Evolutionary conservation across 2,797 vertebrate genomes (phyloP).

Genomic region (Takifugu rubripes): DNA sequence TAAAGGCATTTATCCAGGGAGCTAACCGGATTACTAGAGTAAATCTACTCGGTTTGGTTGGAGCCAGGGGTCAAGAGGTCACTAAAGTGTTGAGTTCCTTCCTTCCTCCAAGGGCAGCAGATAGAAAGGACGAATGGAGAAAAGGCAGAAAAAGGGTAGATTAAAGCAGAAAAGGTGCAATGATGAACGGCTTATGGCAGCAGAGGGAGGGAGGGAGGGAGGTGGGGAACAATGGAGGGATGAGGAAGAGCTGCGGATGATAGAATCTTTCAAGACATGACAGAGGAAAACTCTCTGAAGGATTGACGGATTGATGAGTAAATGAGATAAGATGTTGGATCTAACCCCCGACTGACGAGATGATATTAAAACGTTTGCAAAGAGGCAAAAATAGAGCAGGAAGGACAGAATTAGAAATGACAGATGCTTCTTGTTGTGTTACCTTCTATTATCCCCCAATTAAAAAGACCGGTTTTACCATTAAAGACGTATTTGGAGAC

Average conservation of each 20-base stretch:
- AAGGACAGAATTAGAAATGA: slow-evolving; percentile 40
- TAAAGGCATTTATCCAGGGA: no score
- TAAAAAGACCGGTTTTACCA: slow-evolving; percentile 33
- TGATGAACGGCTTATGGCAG: slow-evolving; percentile 7
- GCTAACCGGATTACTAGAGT: no score
- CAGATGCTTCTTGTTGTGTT: slow-evolving; percentile 47
- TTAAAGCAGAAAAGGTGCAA: slow-evolving; percentile 6
- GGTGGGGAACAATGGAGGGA: slow-evolving; percentile 3
- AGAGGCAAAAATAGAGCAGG: slow-evolving; percentile 34
- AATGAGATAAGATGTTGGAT: slow-evolving; percentile 5
- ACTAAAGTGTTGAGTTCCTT: slow-evolving; percentile 25
- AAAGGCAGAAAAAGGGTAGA: not conserved
- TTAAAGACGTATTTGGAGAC: slow-evolving; percentile 37
- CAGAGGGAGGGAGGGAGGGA: not conserved
- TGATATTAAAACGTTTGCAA: slow-evolving; percentile 14
- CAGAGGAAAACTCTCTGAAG: slow-evolving; percentile 6
- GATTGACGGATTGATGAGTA: slow-evolving; percentile 11
- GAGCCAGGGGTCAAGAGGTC: slow-evolving; percentile 20
- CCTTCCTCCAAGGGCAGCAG: slow-evolving; percentile 12
- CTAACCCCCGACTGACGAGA: slow-evolving; percentile 16
- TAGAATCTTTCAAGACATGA: slow-evolving; percentile 3
- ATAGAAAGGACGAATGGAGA: slow-evolving; percentile 3
- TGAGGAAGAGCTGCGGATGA: slow-evolving; percentile 14
- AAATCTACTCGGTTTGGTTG: no score
- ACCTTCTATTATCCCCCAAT: slow-evolving; percentile 39